Conservation (phyloP, 2,113 vertebrate species). For the Rhipidura dahli region DNA sequence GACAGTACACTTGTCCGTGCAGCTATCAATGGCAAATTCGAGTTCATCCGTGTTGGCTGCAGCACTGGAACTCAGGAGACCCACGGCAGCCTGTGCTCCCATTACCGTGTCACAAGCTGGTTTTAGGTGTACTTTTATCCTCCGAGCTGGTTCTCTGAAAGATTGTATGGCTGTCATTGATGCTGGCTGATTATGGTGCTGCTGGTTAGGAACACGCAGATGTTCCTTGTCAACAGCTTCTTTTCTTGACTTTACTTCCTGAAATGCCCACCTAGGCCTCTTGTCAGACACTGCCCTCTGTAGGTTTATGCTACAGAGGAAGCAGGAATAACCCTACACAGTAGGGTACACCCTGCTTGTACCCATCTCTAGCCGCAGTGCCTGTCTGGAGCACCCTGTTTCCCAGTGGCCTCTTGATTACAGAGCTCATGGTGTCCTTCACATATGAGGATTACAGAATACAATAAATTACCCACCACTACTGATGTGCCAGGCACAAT, state of each 20-base stretch:
- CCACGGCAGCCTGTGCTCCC: rapidly evolving
- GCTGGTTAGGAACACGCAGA: not conserved
- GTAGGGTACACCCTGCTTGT: rapidly evolving
- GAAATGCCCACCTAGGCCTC: not conserved
- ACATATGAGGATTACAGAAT: not conserved
- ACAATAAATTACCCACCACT: not conserved
- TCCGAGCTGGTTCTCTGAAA: not conserved
- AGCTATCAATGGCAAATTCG: not conserved
- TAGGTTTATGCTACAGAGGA: not conserved
- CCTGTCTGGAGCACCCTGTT: not conserved
- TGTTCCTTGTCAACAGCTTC: not conserved
- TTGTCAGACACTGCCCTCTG: constrained; percentile 18
- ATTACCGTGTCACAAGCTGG: not conserved
- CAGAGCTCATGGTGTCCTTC: not conserved
- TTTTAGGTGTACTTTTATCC: not conserved
- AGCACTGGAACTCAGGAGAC: not conserved
- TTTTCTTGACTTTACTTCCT: not conserved
- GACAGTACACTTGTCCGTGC: not conserved
- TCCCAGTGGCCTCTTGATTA: not conserved
- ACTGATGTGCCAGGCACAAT: not conserved
- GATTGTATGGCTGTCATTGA: not conserved
- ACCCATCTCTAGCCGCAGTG: not conserved
- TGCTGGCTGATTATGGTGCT: not conserved
- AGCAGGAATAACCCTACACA: not conserved
- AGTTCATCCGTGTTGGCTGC: not conserved